Evolutionary conservation across 2,797 vertebrate genomes (phyloP), one percentile per base, ranked within the genome.

Genomic region (Ambastaia sidthimunki): DNA sequence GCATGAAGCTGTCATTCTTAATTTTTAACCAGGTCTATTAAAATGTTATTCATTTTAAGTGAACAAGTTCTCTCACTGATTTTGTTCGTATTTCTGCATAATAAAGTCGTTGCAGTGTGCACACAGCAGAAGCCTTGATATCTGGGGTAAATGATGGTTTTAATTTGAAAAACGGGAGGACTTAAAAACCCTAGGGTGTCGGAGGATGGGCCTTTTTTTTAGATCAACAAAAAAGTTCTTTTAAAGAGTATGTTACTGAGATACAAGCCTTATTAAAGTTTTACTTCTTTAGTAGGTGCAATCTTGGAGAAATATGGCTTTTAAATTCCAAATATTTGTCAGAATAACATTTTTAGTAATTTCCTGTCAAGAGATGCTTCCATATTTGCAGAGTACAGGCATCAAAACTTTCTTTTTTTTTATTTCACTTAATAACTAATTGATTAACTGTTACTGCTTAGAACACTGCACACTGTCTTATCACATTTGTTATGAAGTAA

Each of bases 391-490:
- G 60, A 68, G 28, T 28, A 66, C 48, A 74, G 69, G 3, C 65
- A 34, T 52, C 50, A 67, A 71, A 67, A 23, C 18, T 62, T 76
- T 13, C 12, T 50, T 63, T 12, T 63, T 79, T 55, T 23, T 50
- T 44, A 62, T 59, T 77, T 80, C 73, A 82, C 70, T 50, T 41
- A 70, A n/a, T n/a, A n/a, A n/a, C n/a, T n/a, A n/a, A n/a, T n/a
- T n/a, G n/a, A n/a, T n/a, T 78, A 60, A 84, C 74, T 72, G 37
- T 28, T 28, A 52, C 44, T 72, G 60, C 50, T 62, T 71, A 23
- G 63, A 71, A 63, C n/a, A 63, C 60, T 73, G 50, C n/a, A n/a
- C 71, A 59, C 19, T 47, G 23, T 47, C 70, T 66, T 76, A 54
- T 66, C 80, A 41, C 23, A n/a, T 66, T 57, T 54, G 44, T 80